Evolutionary conservation across 2,113 vertebrate genomes (phyloP).

Genomic region (Athene cunicularia): DNA sequence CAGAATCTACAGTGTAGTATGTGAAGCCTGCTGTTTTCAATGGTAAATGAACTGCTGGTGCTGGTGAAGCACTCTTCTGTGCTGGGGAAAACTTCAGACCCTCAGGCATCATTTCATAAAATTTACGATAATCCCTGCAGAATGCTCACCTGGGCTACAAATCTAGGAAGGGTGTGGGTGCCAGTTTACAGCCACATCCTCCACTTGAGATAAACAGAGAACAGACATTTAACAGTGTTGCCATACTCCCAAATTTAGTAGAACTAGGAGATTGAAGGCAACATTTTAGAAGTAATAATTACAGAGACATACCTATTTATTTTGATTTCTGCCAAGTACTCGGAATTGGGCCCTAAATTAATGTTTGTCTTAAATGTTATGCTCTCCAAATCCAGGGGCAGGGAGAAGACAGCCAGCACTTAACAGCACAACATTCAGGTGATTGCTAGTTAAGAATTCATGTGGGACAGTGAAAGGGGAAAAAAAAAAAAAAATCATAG

Average conservation of each 20-base stretch:
- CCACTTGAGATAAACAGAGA: background rate
- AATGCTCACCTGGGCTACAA: background rate
- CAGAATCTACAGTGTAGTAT: background rate
- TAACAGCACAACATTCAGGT: background rate
- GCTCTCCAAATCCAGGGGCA: background rate
- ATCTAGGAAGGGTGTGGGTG: background rate
- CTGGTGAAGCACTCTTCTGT: background rate
- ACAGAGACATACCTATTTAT: background rate
- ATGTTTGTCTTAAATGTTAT: background rate
- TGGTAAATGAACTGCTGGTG: background rate
- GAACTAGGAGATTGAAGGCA: background rate
- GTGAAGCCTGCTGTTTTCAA: background rate
- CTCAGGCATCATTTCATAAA: background rate
- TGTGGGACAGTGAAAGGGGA: background rate
- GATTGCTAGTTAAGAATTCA: background rate
- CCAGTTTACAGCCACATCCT: background rate
- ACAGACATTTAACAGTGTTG: background rate
- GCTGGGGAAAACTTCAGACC: background rate
- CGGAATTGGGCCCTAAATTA: background rate
- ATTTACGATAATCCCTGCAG: background rate
- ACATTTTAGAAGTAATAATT: background rate
- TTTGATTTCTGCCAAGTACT: background rate
- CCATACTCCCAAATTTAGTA: background rate
- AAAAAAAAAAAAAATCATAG: background rate
- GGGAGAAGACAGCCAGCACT: background rate